Evolutionary conservation across 2,113 vertebrate genomes (phyloP).

Genomic region (Dinomys branickii): DNA sequence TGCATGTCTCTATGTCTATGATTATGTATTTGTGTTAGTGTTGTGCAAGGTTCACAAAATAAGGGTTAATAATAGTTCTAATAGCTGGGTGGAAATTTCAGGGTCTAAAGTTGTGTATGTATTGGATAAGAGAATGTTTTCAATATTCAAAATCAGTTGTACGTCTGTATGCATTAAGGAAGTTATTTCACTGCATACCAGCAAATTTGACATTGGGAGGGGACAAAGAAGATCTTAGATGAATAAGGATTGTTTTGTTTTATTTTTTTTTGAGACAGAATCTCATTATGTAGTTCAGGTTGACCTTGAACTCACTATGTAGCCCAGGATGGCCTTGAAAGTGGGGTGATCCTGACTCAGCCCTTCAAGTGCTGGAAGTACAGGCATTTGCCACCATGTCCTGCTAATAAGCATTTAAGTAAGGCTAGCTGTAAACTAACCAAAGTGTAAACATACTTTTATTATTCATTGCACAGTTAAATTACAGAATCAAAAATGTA

Average conservation of each 20-base stretch:
- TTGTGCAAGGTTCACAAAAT: not conserved
- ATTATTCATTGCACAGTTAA: constrained; percentile 48
- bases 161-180: not conserved
- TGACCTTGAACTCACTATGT: not conserved
- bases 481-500: constrained; percentile 19
- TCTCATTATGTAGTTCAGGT: not conserved
- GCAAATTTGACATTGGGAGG: not conserved
- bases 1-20: not conserved
- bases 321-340: not conserved
- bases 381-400: not conserved
- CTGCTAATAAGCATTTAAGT: not conserved
- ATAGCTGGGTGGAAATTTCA: not conserved
- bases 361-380: not conserved
- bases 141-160: not conserved
- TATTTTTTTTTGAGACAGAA: not conserved
- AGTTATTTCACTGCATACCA: not conserved
- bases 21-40: not conserved
- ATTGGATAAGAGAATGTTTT: not conserved
- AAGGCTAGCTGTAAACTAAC: not conserved
- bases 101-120: not conserved
- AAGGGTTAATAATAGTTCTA: constrained; percentile 14
- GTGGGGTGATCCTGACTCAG: not conserved
- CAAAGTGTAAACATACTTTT: not conserved
- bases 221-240: not conserved
- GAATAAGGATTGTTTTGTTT: not conserved